Evolutionary conservation across 1,140 invertebrate species (phyloP).

Genomic region (Drosophila obscura): DNA sequence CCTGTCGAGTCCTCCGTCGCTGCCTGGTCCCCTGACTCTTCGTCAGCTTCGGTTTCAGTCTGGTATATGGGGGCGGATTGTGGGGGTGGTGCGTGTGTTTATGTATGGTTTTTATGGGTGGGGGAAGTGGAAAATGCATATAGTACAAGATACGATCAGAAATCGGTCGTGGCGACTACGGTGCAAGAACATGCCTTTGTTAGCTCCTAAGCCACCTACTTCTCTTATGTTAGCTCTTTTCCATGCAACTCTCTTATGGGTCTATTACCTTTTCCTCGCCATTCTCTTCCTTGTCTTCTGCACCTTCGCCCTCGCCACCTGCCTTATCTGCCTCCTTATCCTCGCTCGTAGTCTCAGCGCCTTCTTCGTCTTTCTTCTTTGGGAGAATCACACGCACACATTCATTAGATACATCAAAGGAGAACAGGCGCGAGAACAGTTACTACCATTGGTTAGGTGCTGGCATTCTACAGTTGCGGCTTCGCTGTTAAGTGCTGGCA

Average conservation of each 20-base stretch:
- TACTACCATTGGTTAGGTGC: conserved; percentile 10
- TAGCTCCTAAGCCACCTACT: conserved; percentile 50
- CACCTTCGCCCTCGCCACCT: conserved; percentile 21
- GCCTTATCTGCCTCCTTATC: conserved; percentile 54
- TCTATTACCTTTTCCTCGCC: conserved; percentile 66
- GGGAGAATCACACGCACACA: conserved; percentile 28
- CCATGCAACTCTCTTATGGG: conserved; percentile 36
- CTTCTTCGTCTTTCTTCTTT: conserved; percentile 52
- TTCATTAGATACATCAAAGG: conserved; percentile 12
- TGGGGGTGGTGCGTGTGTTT: conserved; percentile 34
- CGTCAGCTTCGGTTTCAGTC: conserved; percentile 62
- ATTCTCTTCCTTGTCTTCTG: conserved; percentile 42
- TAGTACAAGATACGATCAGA: conserved; percentile 40
- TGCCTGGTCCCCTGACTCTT: conserved; percentile 49
- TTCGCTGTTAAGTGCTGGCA: conserved; percentile 16
- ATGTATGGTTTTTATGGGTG: conserved; percentile 12
- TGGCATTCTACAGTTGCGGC: not conserved
- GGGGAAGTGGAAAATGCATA: conserved; percentile 50
- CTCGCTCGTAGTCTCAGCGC: conserved; percentile 10
- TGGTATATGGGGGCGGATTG: conserved; percentile 17
- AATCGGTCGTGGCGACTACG: not conserved
- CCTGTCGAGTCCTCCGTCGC: conserved; percentile 57
- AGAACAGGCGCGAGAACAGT: too few relatives aligned
- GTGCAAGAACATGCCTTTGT: conserved; percentile 42
- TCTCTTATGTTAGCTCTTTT: conserved; percentile 32